Evolutionary conservation across 2,113 vertebrate genomes (phyloP).

Genomic region (Dinomys branickii): DNA sequence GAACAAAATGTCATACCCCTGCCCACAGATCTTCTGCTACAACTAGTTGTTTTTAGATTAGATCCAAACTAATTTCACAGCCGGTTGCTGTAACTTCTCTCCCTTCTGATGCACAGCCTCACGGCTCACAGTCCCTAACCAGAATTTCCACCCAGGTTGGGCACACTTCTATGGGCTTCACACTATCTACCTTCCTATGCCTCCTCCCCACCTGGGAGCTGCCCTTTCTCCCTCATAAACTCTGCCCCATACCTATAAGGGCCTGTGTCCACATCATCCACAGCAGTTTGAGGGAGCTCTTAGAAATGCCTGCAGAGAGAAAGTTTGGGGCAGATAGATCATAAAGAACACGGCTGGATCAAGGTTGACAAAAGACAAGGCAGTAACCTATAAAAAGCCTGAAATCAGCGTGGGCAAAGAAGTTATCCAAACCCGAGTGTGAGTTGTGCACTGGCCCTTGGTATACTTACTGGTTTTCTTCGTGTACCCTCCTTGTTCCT

Average conservation of each 20-base stretch:
- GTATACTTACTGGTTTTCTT: neutral
- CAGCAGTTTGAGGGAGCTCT: neutral
- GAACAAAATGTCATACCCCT: fast-evolving
- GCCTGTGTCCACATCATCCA: no score
- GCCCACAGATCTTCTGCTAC: neutral
- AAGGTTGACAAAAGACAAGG: neutral
- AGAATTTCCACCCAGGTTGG: no score
- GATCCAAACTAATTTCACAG: neutral
- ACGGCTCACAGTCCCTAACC: neutral
- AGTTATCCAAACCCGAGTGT: neutral
- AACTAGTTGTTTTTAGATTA: neutral
- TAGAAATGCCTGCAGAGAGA: neutral
- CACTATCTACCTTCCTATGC: neutral
- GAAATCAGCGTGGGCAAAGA: neutral
- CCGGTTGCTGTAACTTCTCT: neutral
- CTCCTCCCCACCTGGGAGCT: neutral
- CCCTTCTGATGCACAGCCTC: neutral
- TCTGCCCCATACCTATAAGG: fast-evolving
- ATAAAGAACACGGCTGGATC: neutral
- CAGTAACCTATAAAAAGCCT: neutral
- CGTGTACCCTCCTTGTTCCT: neutral
- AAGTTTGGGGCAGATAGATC: neutral
- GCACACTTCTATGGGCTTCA: neutral
- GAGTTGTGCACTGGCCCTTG: neutral
- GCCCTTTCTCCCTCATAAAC: neutral